Evolutionary conservation across 1,140 invertebrate species (phyloP).

Genomic region (Acromyrmex heyeri): DNA sequence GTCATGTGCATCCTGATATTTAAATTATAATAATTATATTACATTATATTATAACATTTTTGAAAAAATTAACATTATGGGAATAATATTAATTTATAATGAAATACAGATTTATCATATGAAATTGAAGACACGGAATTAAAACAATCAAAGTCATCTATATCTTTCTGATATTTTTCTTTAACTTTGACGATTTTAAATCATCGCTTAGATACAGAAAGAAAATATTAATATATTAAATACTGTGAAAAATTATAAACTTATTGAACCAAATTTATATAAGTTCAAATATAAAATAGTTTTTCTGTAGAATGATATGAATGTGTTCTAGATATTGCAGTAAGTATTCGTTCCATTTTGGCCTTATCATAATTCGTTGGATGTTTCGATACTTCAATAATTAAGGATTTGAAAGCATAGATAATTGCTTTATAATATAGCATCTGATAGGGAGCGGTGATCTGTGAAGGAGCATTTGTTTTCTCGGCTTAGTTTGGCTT

Average conservation of each 20-base stretch:
- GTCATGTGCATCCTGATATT: constrained; percentile 14
- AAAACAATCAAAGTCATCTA: background rate
- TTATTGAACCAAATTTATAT: background rate
- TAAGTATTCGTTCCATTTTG: background rate
- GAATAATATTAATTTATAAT: constrained; percentile 5
- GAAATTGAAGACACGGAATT: background rate
- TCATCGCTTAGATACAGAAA: background rate
- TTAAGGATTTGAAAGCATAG: background rate
- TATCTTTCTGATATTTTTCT: background rate
- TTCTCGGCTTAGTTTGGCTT: too few relatives aligned
- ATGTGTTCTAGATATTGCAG: background rate
- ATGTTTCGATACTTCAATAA: background rate
- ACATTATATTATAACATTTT: too few relatives aligned
- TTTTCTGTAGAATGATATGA: background rate
- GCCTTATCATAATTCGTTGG: background rate
- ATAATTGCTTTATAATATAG: background rate
- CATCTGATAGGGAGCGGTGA: too few relatives aligned
- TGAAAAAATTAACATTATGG: background rate
- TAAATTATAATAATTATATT: background rate
- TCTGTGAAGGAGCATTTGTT: too few relatives aligned
- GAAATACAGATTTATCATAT: background rate
- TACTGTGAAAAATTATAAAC: background rate
- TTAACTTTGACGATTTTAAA: background rate
- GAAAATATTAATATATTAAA: background rate
- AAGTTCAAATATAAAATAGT: background rate